Conservation (phyloP, 2,113 vertebrate species). For the Nycticorax nycticorax region DNA sequence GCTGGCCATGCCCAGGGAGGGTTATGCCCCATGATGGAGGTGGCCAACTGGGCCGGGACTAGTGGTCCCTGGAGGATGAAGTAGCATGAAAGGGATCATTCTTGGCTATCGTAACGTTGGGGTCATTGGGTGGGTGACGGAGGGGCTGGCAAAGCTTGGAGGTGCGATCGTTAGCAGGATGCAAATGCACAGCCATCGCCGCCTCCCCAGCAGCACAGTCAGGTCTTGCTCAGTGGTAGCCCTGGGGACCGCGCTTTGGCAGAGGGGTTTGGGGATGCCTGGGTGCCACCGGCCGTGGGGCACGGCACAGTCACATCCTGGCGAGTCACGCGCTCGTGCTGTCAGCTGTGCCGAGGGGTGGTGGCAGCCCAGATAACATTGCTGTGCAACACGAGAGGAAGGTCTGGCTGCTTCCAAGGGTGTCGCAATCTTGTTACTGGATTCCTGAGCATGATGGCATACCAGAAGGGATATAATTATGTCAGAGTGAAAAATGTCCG, state of each 20-base stretch:
- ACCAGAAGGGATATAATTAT: background rate
- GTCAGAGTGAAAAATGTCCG: background rate
- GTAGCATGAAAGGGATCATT: background rate
- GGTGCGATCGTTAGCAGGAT: background rate
- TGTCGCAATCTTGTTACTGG: background rate
- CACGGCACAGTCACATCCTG: accelerated
- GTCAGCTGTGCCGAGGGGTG: background rate
- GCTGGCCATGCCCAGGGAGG: background rate
- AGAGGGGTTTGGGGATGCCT: background rate
- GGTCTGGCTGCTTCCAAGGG: background rate
- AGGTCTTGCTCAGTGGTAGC: background rate
- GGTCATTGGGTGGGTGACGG: background rate
- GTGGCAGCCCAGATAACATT: background rate
- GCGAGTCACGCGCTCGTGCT: background rate
- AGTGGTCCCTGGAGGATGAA: background rate
- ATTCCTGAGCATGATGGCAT: background rate
- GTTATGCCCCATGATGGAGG: accelerated
- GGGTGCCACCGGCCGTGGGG: background rate
- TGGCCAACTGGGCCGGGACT: background rate
- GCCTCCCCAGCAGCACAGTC: background rate
- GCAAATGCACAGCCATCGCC: accelerated
- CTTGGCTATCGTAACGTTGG: accelerated
- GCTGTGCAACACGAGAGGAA: background rate
- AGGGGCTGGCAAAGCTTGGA: background rate
- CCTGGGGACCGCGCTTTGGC: accelerated